phyloP scores from a whole-genome alignment of 2,888 invertebrate species.

The Atherix ibis region DNA sequence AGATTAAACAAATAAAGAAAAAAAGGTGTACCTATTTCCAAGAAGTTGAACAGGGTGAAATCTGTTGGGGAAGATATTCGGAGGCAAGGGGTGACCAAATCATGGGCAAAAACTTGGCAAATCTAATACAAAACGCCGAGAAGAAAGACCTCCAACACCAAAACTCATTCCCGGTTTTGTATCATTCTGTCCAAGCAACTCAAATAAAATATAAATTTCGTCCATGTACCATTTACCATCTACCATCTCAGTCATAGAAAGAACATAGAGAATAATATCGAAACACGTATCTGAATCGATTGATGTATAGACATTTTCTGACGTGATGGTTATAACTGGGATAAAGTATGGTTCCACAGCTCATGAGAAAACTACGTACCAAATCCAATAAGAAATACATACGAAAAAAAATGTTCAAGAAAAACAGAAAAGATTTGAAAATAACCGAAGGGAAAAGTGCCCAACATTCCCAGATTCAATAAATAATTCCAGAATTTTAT shows the following conservation, averaged over 20 bases:
- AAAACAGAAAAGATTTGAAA: neutral
- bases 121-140: too few species aligned
- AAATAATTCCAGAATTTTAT: constrained; percentile 13
- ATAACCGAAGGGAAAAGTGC: constrained; percentile 9
- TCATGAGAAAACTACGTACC: constrained; percentile 1
- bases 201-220: constrained; percentile 13
- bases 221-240: too few species aligned
- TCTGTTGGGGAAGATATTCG: constrained; percentile 11
- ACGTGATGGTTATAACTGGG: neutral
- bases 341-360: constrained; percentile 1
- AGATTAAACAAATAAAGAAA: too few species aligned
- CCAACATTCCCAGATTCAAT: constrained; percentile 9
- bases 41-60: too few species aligned
- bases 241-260: too few species aligned
- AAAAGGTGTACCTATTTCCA: too few species aligned
- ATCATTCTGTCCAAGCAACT: constrained; percentile 11
- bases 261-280: too few species aligned
- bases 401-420: neutral
- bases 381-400: neutral
- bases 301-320: neutral
- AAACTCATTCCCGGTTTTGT: too few species aligned
- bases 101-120: too few species aligned
- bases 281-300: too few species aligned
- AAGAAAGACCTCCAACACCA: too few species aligned
- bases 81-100: too few species aligned